These are phyloP conservation scores for Notarius lentiginosus DNA, from an alignment of 2,113 vertebrate genomes.

Conservation along the genomic window DNA sequence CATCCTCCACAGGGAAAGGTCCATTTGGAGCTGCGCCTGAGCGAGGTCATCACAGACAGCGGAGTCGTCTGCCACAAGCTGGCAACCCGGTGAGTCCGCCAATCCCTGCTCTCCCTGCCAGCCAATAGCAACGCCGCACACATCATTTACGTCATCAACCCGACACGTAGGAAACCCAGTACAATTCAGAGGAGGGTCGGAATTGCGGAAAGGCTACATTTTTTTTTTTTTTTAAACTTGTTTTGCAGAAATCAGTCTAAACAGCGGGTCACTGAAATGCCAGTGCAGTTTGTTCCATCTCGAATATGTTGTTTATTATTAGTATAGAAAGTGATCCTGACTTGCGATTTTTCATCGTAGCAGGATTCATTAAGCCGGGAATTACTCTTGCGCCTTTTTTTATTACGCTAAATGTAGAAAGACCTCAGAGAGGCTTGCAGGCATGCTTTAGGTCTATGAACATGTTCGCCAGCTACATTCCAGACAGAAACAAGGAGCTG, in stretches of 20 bases:
- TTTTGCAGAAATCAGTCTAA: background rate
- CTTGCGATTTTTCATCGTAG: background rate
- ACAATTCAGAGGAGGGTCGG: background rate
- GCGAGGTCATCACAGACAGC: conserved; percentile 95
- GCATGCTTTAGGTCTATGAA: conserved; percentile 1
- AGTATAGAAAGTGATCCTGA: background rate
- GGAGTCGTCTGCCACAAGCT: conserved; percentile 92
- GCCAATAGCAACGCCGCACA: conserved; percentile 10
- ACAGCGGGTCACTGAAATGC: background rate
- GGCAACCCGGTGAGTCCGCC: conserved; percentile 83
- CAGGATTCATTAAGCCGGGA: background rate
- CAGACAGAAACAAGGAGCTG: background rate
- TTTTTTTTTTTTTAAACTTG: background rate
- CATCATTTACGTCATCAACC: background rate
- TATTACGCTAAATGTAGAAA: background rate
- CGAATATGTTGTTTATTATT: background rate
- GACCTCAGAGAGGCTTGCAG: conserved; percentile 14
- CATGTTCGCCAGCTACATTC: conserved; percentile 10
- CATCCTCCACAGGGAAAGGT: conserved; percentile 86
- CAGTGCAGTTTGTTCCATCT: background rate
- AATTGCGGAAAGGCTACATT: background rate
- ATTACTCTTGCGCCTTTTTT: background rate
- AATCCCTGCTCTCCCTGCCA: background rate
- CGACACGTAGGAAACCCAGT: background rate
- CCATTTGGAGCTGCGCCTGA: conserved; percentile 92